These are phyloP conservation scores for Drosophila histrio DNA, from an alignment of 2,888 invertebrate genomes.

Conservation along the genomic window DNA sequence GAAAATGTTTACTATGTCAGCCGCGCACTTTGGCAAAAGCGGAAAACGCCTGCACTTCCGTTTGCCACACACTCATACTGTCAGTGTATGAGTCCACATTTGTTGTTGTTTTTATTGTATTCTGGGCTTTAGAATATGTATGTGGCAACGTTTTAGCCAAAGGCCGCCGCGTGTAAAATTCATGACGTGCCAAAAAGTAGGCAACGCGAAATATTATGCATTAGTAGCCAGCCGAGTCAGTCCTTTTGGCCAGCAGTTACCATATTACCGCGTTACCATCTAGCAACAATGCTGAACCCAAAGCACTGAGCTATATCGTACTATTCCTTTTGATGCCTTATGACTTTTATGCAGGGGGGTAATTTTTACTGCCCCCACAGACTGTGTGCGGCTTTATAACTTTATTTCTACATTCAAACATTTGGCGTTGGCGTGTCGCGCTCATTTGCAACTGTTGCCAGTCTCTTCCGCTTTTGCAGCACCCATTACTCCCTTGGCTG, in stretches of 20 bases:
- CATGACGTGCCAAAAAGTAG: conserved; percentile 70
- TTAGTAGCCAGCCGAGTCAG: conserved; percentile 48
- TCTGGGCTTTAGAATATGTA: conserved; percentile 12
- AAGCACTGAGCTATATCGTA: conserved; percentile 28
- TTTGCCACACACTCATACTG: conserved; percentile 45
- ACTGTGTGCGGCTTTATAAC: conserved; percentile 66
- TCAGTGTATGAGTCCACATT: conserved; percentile 2
- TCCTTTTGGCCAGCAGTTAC: conserved; percentile 20
- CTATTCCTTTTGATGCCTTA: conserved; percentile 55
- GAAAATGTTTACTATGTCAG: conserved; percentile 57
- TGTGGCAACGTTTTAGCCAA: conserved; percentile 25
- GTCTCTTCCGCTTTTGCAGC: conserved; percentile 4
- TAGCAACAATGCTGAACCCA: conserved; percentile 20
- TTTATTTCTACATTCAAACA: conserved; percentile 56
- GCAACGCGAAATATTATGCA: conserved; percentile 70
- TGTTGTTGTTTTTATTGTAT: conserved; percentile 15
- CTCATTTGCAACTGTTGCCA: conserved; percentile 68
- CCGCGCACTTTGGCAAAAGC: conserved; percentile 63
- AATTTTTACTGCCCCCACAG: conserved; percentile 56
- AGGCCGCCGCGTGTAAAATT: conserved; percentile 61
- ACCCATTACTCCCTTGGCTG: neutral
- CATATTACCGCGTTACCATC: conserved; percentile 13
- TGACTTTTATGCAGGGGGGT: neutral
- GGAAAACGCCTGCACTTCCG: conserved; percentile 79
- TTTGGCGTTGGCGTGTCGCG: conserved; percentile 62